These are phyloP conservation scores for Polyodon spathula DNA, from an alignment of 2,113 vertebrate genomes.

Conservation along the genomic window DNA sequence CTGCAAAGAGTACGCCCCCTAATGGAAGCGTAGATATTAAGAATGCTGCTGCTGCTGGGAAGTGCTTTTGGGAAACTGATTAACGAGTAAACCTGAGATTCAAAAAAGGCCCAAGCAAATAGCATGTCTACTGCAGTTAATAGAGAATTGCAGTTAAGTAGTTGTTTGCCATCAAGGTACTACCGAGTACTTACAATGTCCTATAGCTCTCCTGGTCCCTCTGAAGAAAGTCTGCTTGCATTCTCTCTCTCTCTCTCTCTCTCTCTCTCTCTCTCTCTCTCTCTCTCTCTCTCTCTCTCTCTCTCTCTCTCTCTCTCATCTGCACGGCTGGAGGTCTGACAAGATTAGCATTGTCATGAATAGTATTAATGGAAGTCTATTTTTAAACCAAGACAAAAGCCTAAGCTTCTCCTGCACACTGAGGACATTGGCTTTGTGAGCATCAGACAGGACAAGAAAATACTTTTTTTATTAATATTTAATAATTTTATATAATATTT, in stretches of 20 bases:
- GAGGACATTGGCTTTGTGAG: conserved; percentile 27
- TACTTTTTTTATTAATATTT: conserved; percentile 27
- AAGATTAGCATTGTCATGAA: conserved; percentile 45
- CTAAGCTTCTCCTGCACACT: conserved; percentile 12
- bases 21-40: too few relatives aligned
- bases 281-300: too few relatives aligned
- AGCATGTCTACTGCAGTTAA: too few relatives aligned
- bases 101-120: too few relatives aligned
- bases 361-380: conserved; percentile 51
- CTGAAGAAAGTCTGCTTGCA: conserved; percentile 5
- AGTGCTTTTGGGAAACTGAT: too few relatives aligned
- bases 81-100: too few relatives aligned
- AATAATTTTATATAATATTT: conserved; percentile 25
- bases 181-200: conserved; percentile 25
- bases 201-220: conserved; percentile 28
- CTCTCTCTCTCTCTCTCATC: conserved; percentile 20
- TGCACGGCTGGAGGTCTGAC: conserved; percentile 38
- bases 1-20: too few relatives aligned
- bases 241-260: too few relatives aligned
- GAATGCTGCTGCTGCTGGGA: too few relatives aligned
- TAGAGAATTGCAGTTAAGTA: conserved; percentile 34
- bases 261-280: too few relatives aligned
- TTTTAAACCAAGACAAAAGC: conserved; percentile 46
- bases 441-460: conserved; percentile 22
- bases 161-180: conserved; percentile 37